Conservation (phyloP, 2,888 invertebrate genomes). For the Argyresthia albistria region DNA sequence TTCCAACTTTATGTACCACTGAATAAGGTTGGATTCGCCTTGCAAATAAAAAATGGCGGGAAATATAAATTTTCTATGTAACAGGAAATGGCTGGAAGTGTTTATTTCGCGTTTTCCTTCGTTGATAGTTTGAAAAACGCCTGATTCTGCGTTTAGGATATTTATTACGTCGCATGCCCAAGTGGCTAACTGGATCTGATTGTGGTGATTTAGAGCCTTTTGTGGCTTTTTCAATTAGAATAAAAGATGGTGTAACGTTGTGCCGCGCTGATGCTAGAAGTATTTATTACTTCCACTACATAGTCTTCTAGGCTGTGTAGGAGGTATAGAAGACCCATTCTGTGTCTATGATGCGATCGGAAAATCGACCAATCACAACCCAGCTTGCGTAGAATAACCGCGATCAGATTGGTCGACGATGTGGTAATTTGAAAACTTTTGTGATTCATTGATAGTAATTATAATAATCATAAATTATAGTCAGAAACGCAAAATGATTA, state of each 20-base stretch:
- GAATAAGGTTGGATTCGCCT: slow-evolving; percentile 2
- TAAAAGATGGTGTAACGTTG: not conserved
- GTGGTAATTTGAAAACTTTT: too few relatives aligned
- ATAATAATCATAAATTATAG: too few relatives aligned
- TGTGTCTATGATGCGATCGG: too few relatives aligned
- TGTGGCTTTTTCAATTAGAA: slow-evolving; percentile 7
- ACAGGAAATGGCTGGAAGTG: slow-evolving; percentile 50
- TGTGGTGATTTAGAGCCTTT: slow-evolving; percentile 6
- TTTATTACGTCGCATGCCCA: slow-evolving; percentile 26
- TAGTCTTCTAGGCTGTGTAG: too few relatives aligned
- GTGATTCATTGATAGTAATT: too few relatives aligned
- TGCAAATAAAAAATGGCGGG: not conserved
- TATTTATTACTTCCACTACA: too few relatives aligned
- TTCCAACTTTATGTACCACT: not conserved
- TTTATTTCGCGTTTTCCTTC: slow-evolving; percentile 35
- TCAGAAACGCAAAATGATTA: not conserved
- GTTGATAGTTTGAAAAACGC: slow-evolving; percentile 23
- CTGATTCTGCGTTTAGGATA: slow-evolving; percentile 16
- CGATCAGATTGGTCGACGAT: too few relatives aligned
- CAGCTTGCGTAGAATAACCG: too few relatives aligned
- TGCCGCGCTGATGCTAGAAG: not conserved
- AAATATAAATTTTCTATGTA: slow-evolving; percentile 23
- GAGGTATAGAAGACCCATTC: too few relatives aligned
- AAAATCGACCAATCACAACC: too few relatives aligned
- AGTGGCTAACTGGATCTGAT: slow-evolving; percentile 22